A percentile compares a stretch with the other conserved stretches of the same genome.
Conservation (phyloP, 2,113 vertebrate species). For the Phocoena sinus region DNA sequence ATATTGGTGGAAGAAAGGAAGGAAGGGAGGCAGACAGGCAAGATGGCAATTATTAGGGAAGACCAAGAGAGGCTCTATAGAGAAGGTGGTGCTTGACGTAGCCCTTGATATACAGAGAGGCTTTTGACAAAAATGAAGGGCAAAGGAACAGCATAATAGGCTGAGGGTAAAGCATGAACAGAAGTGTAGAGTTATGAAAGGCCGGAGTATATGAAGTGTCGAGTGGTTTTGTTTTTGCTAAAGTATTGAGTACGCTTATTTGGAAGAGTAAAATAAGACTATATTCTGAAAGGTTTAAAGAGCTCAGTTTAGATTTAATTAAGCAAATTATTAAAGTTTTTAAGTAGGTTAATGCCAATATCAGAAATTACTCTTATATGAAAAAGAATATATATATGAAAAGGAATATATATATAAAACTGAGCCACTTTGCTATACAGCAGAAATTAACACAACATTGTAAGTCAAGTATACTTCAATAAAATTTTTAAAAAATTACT, state of each 20-base stretch:
- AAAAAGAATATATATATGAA: too few relatives aligned
- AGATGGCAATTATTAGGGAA: neutral
- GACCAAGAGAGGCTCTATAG: neutral
- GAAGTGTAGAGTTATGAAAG: neutral
- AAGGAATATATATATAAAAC: too few relatives aligned
- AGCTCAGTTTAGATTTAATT: neutral
- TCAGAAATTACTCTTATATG: neutral
- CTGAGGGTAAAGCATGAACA: neutral
- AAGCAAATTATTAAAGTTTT: neutral
- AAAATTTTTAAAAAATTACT: too few relatives aligned
- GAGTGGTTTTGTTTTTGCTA: neutral
- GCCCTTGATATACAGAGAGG: neutral
- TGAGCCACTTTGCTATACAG: too few relatives aligned
- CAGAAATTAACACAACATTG: too few relatives aligned
- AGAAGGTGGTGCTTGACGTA: neutral
- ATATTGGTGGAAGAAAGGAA: neutral
- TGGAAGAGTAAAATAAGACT: neutral
- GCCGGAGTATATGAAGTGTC: neutral
- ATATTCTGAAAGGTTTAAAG: neutral
- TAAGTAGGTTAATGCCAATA: too few relatives aligned
- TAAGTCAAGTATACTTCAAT: too few relatives aligned
- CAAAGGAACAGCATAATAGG: neutral
- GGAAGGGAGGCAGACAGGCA: neutral
- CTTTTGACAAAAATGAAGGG: neutral
- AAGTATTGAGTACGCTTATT: neutral